These are phyloP conservation scores for Seriola quinqueradiata DNA, from an alignment of 2,113 vertebrate species.

Conservation along the genomic window DNA sequence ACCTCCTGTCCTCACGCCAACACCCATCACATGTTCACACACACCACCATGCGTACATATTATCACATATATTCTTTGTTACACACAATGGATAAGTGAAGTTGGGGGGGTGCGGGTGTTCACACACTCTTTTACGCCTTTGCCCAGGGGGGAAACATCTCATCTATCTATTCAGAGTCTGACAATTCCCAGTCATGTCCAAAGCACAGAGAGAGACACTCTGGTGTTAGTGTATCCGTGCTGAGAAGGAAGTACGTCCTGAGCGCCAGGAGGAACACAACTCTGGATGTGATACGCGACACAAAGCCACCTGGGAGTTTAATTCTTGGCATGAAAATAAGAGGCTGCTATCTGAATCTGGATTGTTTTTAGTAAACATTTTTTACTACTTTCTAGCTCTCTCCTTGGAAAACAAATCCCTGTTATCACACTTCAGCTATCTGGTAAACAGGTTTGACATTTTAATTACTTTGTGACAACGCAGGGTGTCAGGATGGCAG, in stretches of 20 bases:
- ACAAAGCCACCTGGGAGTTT: conserved; percentile 12
- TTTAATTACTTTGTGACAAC: conserved; percentile 34
- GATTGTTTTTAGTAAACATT: conserved; percentile 7
- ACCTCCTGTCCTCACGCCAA: conserved; percentile 31
- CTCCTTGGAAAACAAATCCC: not conserved
- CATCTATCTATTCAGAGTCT: conserved; percentile 50
- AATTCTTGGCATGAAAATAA: not conserved
- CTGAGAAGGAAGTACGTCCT: not conserved
- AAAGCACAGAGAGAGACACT: conserved; percentile 8
- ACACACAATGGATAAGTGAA: conserved; percentile 29
- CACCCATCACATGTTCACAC: not conserved
- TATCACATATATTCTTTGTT: conserved; percentile 34
- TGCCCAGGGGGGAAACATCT: conserved; percentile 48
- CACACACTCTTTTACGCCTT: conserved; percentile 27
- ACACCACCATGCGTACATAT: conserved; percentile 9
- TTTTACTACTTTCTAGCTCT: not conserved
- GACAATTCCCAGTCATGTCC: conserved; percentile 41
- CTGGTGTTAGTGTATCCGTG: conserved; percentile 2
- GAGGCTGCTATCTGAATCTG: not conserved
- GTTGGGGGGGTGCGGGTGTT: not conserved
- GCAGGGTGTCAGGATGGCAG: conserved; percentile 3
- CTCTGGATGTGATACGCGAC: not conserved
- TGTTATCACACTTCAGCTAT: not conserved
- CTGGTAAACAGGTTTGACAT: conserved; percentile 33
- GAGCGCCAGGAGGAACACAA: conserved; percentile 26